Conservation (phyloP, 2,113 vertebrate genomes). For the Climacteris rufus region DNA sequence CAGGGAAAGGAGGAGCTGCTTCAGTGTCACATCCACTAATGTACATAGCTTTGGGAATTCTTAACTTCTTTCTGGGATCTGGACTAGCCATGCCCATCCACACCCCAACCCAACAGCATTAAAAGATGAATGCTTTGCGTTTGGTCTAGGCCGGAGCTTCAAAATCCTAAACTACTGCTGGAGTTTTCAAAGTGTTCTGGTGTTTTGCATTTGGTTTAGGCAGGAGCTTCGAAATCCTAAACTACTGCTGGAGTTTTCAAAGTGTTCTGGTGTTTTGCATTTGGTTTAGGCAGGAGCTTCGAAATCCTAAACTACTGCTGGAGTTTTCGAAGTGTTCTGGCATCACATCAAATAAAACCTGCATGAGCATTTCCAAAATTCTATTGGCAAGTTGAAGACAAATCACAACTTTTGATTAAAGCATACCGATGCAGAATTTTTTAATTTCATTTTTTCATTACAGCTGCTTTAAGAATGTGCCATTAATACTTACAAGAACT, state of each 20-base stretch:
- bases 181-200: too few species aligned
- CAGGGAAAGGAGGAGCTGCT: neutral
- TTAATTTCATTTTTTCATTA: neutral
- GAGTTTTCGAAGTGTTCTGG: neutral
- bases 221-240: neutral
- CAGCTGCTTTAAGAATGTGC: neutral
- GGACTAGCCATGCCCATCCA: neutral
- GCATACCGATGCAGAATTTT: neutral
- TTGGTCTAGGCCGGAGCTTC: neutral
- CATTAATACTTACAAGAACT: constrained; percentile 86
- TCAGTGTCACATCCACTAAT: neutral
- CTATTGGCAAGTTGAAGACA: neutral
- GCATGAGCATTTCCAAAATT: neutral
- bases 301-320: neutral
- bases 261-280: neutral
- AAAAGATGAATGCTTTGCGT: neutral
- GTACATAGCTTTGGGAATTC: neutral
- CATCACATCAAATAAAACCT: neutral
- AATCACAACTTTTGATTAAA: neutral
- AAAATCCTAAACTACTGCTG: neutral
- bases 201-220: too few species aligned
- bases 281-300: neutral
- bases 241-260: neutral
- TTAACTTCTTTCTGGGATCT: neutral
- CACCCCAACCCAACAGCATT: neutral